Evolutionary conservation across 1,140 invertebrate species (phyloP).

Genomic region (Drosophila littoralis): DNA sequence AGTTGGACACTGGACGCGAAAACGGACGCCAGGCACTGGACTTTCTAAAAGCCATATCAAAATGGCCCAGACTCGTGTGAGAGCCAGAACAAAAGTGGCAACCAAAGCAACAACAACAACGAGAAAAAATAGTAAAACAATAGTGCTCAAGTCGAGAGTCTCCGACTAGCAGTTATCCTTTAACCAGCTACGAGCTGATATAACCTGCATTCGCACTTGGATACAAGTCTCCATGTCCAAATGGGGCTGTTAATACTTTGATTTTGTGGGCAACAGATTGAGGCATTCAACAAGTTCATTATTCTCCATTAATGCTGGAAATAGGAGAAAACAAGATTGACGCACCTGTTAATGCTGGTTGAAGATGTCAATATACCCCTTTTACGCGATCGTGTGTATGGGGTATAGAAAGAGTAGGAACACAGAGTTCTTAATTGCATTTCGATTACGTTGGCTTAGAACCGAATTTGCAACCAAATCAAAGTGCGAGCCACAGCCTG

Average conservation of each 20-base stretch:
- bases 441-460: slow-evolving; percentile 72
- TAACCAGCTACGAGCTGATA: background rate
- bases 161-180: background rate
- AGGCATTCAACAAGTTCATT: no score
- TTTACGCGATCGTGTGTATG: background rate
- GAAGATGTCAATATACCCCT: background rate
- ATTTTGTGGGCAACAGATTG: no score
- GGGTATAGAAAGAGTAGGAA: background rate
- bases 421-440: slow-evolving; percentile 70
- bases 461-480: slow-evolving; percentile 64
- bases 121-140: slow-evolving; percentile 7
- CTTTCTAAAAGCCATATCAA: slow-evolving; percentile 63
- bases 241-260: no score
- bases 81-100: slow-evolving; percentile 10
- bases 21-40: slow-evolving; percentile 41
- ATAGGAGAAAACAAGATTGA: no score
- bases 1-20: slow-evolving; percentile 31
- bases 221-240: no score
- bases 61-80: slow-evolving; percentile 20
- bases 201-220: no score
- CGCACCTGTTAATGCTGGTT: no score
- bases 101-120: background rate
- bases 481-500: slow-evolving; percentile 44
- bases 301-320: no score
- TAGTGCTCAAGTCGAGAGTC: slow-evolving; percentile 1